Base-by-base conservation (phyloP, 2,888 invertebrate genomes). In the Choreutis nemorana region DNA sequence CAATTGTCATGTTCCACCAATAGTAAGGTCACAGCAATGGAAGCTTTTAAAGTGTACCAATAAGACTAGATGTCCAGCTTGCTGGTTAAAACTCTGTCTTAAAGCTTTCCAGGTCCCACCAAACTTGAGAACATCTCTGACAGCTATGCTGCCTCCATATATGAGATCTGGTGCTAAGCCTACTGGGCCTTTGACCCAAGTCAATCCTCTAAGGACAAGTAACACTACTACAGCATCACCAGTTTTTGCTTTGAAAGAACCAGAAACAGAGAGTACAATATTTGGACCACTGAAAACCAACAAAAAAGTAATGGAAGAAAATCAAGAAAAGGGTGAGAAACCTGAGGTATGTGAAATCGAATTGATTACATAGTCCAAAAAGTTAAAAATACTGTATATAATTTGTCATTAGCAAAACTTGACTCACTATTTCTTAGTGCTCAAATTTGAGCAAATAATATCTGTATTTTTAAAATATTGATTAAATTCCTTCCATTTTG, bases 51-150 rank as follows among this genome's bases (percentile, higher is more conserved):
- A 82, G 41, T 87, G 87, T 57, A 84, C 87, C 15, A 87, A 87
- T 53, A 87, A 87, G 53, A 83, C 87, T 22, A 80, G 91, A 20
- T 94, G 94, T 65, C 86, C 89, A 29, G 91, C 91, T 9, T 94
- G 94, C 61, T 93, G 94, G 91, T 79, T 94, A 7, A 90, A 89
- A 65, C 85, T 90, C 81, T 93, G 93, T 58, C 71, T 93, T 24
- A 85, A 87, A 49, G 85, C 87, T 34, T 90, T 90, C 62, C 89
- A 90, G 64, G 84, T 92, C 54, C 89, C 91, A 28, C 73, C 83
- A 14, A 81, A 83, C 22, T 78, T 90, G 34, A 84, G 85, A 52
- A 79, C 84, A 35, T 85, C 86, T 28, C 71, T 92, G 30, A 83
- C 83, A 37, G 81, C 84, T 29, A 82, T 90, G 66, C 65, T 92